Percentiles rank a stretch among this genome's conserved stretches.
Conservation (phyloP, 2,797 vertebrate genomes). For the Bucorvus abyssinicus region DNA sequence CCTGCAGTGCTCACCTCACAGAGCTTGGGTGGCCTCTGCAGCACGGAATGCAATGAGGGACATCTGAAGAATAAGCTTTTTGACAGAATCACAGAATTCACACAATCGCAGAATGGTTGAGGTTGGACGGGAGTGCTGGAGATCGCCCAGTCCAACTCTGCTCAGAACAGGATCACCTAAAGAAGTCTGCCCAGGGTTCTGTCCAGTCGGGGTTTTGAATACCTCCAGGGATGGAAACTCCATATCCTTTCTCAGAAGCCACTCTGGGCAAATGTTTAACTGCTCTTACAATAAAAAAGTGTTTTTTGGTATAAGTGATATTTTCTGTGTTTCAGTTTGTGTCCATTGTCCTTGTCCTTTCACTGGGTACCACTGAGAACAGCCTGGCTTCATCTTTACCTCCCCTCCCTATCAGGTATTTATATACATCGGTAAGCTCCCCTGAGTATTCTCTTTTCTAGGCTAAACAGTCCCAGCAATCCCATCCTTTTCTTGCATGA, state of each 20-base stretch:
- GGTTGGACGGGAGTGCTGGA: neutral
- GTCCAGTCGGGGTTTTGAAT: neutral
- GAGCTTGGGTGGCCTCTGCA: neutral
- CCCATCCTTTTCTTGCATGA: neutral
- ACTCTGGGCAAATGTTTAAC: neutral
- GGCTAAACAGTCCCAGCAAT: neutral
- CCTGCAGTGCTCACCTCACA: fast-evolving
- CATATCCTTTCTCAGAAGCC: neutral
- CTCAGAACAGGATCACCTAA: neutral
- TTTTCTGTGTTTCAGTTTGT: neutral
- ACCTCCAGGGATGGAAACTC: neutral
- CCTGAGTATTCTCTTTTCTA: neutral
- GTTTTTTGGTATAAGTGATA: neutral
- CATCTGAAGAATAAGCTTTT: neutral
- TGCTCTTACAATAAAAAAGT: neutral
- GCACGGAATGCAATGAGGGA: neutral
- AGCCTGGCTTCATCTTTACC: neutral
- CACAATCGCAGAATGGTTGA: neutral
- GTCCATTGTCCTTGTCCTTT: neutral
- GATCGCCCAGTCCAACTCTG: neutral
- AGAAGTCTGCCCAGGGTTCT: neutral
- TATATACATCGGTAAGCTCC: neutral
- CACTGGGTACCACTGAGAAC: neutral
- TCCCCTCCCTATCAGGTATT: neutral
- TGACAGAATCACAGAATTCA: neutral